phyloP scores from a whole-genome alignment of 1,140 invertebrate genomes.

The Pseudomyrmex gracilis region DNA sequence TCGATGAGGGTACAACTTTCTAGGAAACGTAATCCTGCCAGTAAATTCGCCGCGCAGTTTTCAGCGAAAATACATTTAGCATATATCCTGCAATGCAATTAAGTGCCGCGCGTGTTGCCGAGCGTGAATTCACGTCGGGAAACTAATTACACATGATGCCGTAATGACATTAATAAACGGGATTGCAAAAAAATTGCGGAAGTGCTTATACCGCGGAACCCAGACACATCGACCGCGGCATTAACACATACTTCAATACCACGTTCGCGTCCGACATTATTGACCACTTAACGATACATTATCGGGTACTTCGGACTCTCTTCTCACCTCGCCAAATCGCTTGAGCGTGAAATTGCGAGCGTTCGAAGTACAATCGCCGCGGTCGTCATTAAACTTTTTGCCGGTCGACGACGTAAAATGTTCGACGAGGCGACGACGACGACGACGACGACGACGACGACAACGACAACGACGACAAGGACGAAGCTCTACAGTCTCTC shows the following conservation, averaged over 20 bases:
- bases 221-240: constrained; percentile 19
- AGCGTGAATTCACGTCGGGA: not conserved
- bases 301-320: constrained; percentile 35
- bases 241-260: constrained; percentile 22
- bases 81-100: constrained; percentile 16
- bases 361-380: constrained; percentile 33
- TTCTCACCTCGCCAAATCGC: constrained; percentile 43
- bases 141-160: constrained; percentile 27
- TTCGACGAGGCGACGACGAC: not conserved
- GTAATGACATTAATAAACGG: constrained; percentile 39
- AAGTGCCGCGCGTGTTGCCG: not conserved
- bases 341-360: constrained; percentile 54
- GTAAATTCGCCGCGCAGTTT: constrained; percentile 11
- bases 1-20: not conserved
- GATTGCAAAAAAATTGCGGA: constrained; percentile 33
- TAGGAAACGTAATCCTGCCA: not conserved
- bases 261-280: constrained; percentile 4
- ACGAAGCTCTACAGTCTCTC: not conserved
- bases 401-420: constrained; percentile 14
- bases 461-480: no score
- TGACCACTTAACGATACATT: constrained; percentile 46
- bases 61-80: constrained; percentile 7
- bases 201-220: not conserved
- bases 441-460: not conserved
- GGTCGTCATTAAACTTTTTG: constrained; percentile 51